Evolutionary conservation across 1,140 invertebrate species (phyloP).

Genomic region (Idris sp.): DNA sequence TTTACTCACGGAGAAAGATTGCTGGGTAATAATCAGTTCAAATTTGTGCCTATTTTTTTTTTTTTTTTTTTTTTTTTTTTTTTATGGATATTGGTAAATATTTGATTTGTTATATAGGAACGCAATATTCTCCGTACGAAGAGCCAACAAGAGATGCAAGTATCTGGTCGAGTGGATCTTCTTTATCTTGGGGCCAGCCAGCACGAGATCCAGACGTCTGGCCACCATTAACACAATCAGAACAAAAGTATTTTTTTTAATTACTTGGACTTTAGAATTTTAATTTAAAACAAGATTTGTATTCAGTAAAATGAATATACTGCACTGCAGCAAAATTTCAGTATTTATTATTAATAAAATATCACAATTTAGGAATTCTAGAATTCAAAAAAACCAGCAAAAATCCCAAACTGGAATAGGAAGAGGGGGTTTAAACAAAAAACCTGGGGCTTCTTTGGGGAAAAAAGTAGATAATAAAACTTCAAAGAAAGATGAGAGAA

Average conservation of each 20-base stretch:
- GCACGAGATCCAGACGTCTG: constrained; percentile 92
- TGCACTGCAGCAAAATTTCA: too few species aligned
- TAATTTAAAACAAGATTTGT: too few species aligned
- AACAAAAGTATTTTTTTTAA: constrained; percentile 79
- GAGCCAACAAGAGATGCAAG: constrained; percentile 80
- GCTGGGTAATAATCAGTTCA: constrained; percentile 70
- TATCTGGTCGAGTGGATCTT: constrained; percentile 70
- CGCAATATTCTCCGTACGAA: constrained; percentile 78
- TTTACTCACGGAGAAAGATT: constrained; percentile 80
- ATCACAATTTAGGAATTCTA: constrained; percentile 70
- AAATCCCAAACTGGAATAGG: constrained; percentile 76
- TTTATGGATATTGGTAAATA: not conserved
- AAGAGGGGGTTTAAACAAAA: constrained; percentile 57
- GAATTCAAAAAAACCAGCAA: constrained; percentile 73
- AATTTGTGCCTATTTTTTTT: too few species aligned
- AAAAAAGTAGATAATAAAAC: constrained; percentile 75
- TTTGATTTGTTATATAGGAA: constrained; percentile 52
- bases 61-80: too few species aligned
- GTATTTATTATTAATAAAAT: too few species aligned
- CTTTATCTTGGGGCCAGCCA: constrained; percentile 83
- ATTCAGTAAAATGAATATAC: too few species aligned
- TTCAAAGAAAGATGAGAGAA: constrained; percentile 81
- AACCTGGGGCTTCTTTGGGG: constrained; percentile 67
- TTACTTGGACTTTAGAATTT: not conserved
- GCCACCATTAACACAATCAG: constrained; percentile 91